phyloP scores from a whole-genome alignment of 2,113 vertebrate genomes.

The Solenodon paradoxus region DNA sequence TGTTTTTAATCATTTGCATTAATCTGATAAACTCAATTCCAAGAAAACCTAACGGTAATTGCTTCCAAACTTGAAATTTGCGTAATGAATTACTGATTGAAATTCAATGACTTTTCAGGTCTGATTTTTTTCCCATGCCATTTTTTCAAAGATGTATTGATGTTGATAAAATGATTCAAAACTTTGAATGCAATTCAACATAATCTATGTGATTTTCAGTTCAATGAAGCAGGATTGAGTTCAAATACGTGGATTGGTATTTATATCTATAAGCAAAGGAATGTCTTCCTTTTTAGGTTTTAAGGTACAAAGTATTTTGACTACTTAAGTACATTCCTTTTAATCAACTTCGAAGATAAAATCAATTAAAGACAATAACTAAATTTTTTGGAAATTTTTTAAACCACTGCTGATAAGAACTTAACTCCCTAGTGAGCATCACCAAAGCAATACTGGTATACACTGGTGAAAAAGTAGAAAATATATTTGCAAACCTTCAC shows the following conservation, averaged over 20 bases:
- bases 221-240: conserved; percentile 43
- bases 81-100: conserved; percentile 65
- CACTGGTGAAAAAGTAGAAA: background rate
- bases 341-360: conserved; percentile 38
- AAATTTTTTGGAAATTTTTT: conserved; percentile 33
- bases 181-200: conserved; percentile 50
- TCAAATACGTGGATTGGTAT: conserved; percentile 33
- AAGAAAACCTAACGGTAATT: conserved; percentile 45
- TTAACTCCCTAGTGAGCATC: background rate
- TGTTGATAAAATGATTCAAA: conserved; percentile 48
- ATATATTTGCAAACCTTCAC: background rate
- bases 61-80: conserved; percentile 63
- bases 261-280: conserved; percentile 33
- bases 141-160: conserved; percentile 64
- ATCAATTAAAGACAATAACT: conserved; percentile 11
- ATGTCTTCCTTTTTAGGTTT: conserved; percentile 45
- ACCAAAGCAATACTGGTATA: background rate
- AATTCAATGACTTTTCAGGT: conserved; percentile 55
- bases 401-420: background rate
- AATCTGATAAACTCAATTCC: conserved; percentile 40
- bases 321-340: conserved; percentile 11
- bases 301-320: conserved; percentile 41
- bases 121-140: conserved; percentile 42
- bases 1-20: conserved; percentile 33
- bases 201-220: conserved; percentile 34